Percentiles rank a stretch among this genome's conserved stretches.
Conservation (phyloP, 2,888 invertebrate genomes). For the Tupiocoris notatus region DNA sequence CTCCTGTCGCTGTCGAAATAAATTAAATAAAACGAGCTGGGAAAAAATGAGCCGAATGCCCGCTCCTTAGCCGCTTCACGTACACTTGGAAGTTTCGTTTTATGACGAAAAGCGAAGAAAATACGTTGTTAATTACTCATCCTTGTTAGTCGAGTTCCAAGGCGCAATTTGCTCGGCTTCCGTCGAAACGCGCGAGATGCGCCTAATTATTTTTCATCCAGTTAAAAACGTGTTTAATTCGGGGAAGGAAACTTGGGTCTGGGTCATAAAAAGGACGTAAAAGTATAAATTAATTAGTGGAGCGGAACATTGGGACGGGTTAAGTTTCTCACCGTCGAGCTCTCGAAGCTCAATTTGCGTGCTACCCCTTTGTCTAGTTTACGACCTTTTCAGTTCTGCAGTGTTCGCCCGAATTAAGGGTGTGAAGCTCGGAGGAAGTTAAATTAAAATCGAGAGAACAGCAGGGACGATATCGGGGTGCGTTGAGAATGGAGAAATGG, state of each 20-base stretch:
- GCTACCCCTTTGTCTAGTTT: constrained; percentile 43
- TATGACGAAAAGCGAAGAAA: not conserved
- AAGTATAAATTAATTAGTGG: constrained; percentile 47
- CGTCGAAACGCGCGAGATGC: constrained; percentile 17
- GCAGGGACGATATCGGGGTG: constrained; percentile 3
- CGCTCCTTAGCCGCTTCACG: not conserved
- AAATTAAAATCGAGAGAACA: constrained; percentile 36
- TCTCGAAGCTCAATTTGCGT: constrained; percentile 38
- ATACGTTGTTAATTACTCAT: constrained; percentile 15
- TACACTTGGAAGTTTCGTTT: not conserved
- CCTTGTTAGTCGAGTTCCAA: constrained; percentile 31
- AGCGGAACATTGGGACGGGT: not conserved
- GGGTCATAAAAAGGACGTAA: constrained; percentile 44
- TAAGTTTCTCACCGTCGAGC: constrained; percentile 3
- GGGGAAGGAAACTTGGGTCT: not conserved
- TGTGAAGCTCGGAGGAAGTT: constrained; percentile 20
- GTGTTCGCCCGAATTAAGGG: not conserved
- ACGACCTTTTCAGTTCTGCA: constrained; percentile 11
- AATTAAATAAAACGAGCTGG: no score
- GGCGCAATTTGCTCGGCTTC: constrained; percentile 8
- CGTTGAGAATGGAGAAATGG: not conserved
- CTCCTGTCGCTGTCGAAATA: no score
- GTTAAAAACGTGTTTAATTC: constrained; percentile 42
- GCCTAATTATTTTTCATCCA: constrained; percentile 45
- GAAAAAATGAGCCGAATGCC: no score